Evolutionary conservation across 2,797 vertebrate genomes (phyloP), one percentile per base, ranked within the genome.

Genomic region (Dallia pectoralis): DNA sequence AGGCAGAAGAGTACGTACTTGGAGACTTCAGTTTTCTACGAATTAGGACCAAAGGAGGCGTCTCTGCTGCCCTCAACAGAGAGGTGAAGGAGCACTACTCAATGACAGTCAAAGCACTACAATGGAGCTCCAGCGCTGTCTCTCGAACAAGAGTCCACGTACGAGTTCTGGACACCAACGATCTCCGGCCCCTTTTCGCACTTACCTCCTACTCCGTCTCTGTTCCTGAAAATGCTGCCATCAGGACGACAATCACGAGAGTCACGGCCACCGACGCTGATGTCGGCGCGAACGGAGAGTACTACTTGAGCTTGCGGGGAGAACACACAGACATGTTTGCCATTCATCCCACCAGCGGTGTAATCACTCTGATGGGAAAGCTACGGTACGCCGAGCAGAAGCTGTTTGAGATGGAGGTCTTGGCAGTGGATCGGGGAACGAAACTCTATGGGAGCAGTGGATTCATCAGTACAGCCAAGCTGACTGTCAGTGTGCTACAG

Each of bases 1-100:
- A 96, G 92, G 94, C 94, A 1, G 95, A 96, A 81, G 94, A 94
- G 49, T 87, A 94, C 14, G 30, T 94, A 76, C 89, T 95, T 75
- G 95, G 95, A 67, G 89, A 96, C 84, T 95, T 96, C 81, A 95
- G 94, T 85, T 96, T 96, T 84, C 85, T 96, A 81, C 89, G 95
- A 80, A 93, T 96, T 91, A 86, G 94, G 87, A 96, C 95, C 87
- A 96, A 94, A 89, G 95, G 95, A 79, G 95, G 95, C 74, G 94
- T 94, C 73, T 93, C 93, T 49, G 93, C 92, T 77, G 93, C 93
- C 73, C 93, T 96, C 36, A 96, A 96, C 73, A 87, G 95, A 77
- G 95, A 96, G 79, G 93, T 95, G 30, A 94, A 87, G 86, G 95
- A 96, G 81, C 91, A 91, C 73, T 95, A 96, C 71, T 74, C 86